Base-by-base conservation (phyloP, 2,113 vertebrate species). In the Odobenus rosmarus region DNA sequence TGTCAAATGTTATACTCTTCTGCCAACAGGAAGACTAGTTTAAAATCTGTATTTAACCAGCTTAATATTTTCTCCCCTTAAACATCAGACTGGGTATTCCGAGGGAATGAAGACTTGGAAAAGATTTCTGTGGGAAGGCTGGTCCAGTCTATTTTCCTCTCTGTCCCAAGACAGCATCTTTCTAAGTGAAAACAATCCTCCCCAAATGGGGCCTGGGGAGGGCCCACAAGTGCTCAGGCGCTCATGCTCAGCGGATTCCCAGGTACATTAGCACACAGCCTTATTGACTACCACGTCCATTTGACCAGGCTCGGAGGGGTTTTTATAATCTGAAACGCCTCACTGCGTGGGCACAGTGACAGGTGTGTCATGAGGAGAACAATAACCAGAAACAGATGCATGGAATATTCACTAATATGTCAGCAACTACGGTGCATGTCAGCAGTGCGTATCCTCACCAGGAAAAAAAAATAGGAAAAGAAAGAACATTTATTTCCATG, bases 301-400 rank as follows among this genome's bases (percentile, higher is more conserved):
- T 94, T 98, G 98, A 94, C 98, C 93, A 33, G 93, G 53, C 53
- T 57, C 96, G 1, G 91, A 95, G 67, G 76, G 8, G 72, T 46
- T 93, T 90, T 97, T 0, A 98, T 98, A 97, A 97, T 97, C 98
- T 98, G 98, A 97, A 98, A 98, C 76, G 97, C 98, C 98, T 98
- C 90, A 87, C 0, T 82, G 82, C 51, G 0, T 55, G 92, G 88
- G 84, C 88, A 46, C 71, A 0, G 93, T 97, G 98, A 98, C 98
- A 99, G 98, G 98, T 98, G 97, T 96, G 96, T 98, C 97, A 46
- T 49, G 89, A 86, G 74, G 97, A 98, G 98, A 98, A 98, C 99
- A 99, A 99, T 99, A 97, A 98, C 98, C 98, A 99, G 99, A 99
- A 99, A 98, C 99, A 99, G 98, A 98, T 98, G 99, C 98, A 89